A percentile compares a stretch with the other conserved stretches of the same genome.
Conservation (phyloP, 2,113 vertebrate species). For the Kryptolebias marmoratus region DNA sequence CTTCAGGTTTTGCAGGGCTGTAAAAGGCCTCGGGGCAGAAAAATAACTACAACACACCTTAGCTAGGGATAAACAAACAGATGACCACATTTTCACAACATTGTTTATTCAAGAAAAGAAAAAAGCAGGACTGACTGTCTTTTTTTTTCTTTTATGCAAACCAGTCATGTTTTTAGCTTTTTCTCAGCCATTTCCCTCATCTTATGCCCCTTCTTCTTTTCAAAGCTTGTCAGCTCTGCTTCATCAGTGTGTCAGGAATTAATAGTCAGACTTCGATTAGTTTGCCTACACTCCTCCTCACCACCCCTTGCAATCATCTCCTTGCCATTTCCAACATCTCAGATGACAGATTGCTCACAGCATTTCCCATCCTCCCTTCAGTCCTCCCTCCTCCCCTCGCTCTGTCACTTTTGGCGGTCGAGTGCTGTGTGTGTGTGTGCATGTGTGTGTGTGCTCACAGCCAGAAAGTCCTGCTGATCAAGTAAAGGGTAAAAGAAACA, state of each 20-base stretch:
- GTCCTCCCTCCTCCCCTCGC: constrained; percentile 5
- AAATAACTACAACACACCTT: constrained; percentile 23
- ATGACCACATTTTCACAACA: constrained; percentile 5
- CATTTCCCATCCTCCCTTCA: constrained; percentile 54
- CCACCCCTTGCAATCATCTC: constrained; percentile 67
- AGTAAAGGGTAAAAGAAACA: constrained; percentile 52
- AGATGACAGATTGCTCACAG: constrained; percentile 69
- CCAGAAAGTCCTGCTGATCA: constrained; percentile 53
- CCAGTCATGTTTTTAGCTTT: constrained; percentile 26
- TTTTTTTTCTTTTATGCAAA: constrained; percentile 36
- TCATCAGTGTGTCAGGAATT: constrained; percentile 72
- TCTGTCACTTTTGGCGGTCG: constrained; percentile 29
- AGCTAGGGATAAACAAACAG: constrained; percentile 30
- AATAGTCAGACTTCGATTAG: constrained; percentile 73
- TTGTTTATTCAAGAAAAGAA: constrained; percentile 30
- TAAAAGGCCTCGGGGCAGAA: constrained; percentile 49
- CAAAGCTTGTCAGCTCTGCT: constrained; percentile 75
- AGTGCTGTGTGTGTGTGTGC: constrained; percentile 21
- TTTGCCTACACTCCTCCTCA: constrained; percentile 65
- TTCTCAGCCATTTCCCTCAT: constrained; percentile 47
- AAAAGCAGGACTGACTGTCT: neutral
- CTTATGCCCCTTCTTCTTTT: constrained; percentile 38
- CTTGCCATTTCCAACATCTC: constrained; percentile 68
- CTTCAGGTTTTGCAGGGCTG: constrained; percentile 32
- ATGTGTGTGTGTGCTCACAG: constrained; percentile 34